Percentiles rank a stretch among this genome's conserved stretches.
These are phyloP conservation scores for Lepidostoma basale DNA, from an alignment of 1,140 invertebrate species.

Conservation along the genomic window DNA sequence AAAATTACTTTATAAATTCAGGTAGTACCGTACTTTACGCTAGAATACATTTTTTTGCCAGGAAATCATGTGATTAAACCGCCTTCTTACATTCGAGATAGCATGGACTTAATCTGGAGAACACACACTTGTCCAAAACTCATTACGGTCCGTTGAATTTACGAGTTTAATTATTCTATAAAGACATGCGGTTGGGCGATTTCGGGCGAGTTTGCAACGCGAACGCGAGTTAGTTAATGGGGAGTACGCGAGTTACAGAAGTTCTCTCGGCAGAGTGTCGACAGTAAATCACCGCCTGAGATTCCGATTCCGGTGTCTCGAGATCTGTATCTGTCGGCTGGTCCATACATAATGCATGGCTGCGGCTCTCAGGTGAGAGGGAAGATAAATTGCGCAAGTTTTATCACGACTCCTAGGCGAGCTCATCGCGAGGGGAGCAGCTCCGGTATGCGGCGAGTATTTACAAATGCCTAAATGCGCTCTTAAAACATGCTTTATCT, in stretches of 20 bases:
- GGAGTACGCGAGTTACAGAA: too few species aligned
- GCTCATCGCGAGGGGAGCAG: too few species aligned
- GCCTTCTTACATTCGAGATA: too few species aligned
- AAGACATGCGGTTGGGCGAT: not conserved
- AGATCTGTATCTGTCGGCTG: slow-evolving; percentile 26
- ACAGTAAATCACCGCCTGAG: slow-evolving; percentile 9
- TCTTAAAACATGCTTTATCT: too few species aligned
- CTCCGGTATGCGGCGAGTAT: too few species aligned
- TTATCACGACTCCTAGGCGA: not conserved
- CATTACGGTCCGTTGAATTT: not conserved
- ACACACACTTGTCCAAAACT: too few species aligned
- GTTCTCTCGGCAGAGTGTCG: slow-evolving; percentile 7
- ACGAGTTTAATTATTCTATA: not conserved
- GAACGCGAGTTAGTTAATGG: too few species aligned
- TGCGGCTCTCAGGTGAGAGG: not conserved
- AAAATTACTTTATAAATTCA: too few species aligned
- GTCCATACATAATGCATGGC: slow-evolving; percentile 1
- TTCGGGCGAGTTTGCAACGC: too few species aligned
- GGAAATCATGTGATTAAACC: not conserved
- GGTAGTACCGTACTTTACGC: not conserved
- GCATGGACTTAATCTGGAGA: too few species aligned
- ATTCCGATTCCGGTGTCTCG: not conserved
- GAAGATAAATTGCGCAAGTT: slow-evolving; percentile 17
- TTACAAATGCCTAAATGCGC: too few species aligned
- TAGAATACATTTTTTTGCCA: not conserved